Evolutionary conservation across 2,888 invertebrate species (phyloP).

Genomic region (Ophion ventricosus): DNA sequence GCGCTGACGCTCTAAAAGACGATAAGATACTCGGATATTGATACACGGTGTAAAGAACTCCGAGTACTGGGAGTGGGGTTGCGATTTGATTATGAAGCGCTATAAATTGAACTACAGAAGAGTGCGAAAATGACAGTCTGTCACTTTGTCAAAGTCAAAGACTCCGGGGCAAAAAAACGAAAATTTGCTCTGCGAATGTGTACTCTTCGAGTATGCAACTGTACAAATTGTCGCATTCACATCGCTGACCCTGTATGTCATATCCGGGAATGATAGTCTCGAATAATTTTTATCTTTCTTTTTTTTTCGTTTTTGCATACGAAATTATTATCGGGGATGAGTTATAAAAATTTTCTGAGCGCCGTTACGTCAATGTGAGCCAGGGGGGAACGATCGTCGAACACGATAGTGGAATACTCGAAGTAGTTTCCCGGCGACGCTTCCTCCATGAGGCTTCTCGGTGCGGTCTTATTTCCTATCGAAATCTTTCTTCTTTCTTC

Average conservation of each 20-base stretch:
- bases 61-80: constrained; percentile 35
- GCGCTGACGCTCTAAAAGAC: constrained; percentile 11
- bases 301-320: constrained; percentile 23
- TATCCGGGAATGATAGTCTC: constrained; percentile 19
- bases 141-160: constrained; percentile 54
- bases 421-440: constrained; percentile 38
- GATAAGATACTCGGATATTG: constrained; percentile 54
- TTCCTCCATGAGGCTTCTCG: constrained; percentile 14
- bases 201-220: not conserved
- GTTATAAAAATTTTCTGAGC: constrained; percentile 23
- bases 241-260: not conserved
- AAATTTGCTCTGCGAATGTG: constrained; percentile 1
- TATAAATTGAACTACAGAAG: constrained; percentile 74
- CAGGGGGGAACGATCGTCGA: constrained; percentile 15
- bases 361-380: constrained; percentile 51
- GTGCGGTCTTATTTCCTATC: not conserved
- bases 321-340: constrained; percentile 15
- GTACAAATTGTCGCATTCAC: not conserved
- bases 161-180: not conserved
- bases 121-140: constrained; percentile 35
- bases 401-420: constrained; percentile 37
- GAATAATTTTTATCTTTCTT: constrained; percentile 27
- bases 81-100: constrained; percentile 55
- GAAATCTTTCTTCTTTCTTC: not conserved
- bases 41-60: constrained; percentile 33